A percentile compares a stretch with the other conserved stretches of the same genome.
Evolutionary conservation across 2,888 invertebrate genomes (phyloP).

Genomic region (Dryocosmus kuriphilus): DNA sequence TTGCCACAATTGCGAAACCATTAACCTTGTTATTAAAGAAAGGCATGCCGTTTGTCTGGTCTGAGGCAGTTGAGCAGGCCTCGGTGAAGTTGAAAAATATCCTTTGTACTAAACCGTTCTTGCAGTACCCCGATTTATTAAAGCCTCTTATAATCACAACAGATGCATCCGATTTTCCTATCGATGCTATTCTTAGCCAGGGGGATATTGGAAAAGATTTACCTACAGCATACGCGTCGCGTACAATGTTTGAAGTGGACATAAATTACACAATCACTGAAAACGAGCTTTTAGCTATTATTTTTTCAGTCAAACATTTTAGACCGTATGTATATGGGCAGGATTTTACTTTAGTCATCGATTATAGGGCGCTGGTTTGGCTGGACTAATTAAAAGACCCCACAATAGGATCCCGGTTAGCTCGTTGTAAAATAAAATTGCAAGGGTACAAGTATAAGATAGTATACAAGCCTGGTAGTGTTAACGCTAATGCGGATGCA

Average conservation of each 20-base stretch:
- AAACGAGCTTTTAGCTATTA: too few species aligned
- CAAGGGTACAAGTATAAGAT: slow-evolving; percentile 67
- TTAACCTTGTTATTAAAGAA: slow-evolving; percentile 58
- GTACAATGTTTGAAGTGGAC: slow-evolving; percentile 28
- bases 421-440: slow-evolving; percentile 63
- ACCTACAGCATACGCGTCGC: slow-evolving; percentile 40
- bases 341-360: slow-evolving; percentile 10
- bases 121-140: neutral
- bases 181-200: slow-evolving; percentile 40
- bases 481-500: slow-evolving; percentile 66
- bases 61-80: slow-evolving; percentile 27
- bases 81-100: slow-evolving; percentile 40
- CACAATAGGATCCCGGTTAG: slow-evolving; percentile 54
- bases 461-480: slow-evolving; percentile 62
- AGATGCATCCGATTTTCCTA: slow-evolving; percentile 42
- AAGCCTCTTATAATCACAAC: slow-evolving; percentile 38
- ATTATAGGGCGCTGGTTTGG: slow-evolving; percentile 39
- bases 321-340: too few species aligned
- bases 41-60: slow-evolving; percentile 56
- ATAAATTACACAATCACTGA: too few species aligned
- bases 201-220: slow-evolving; percentile 12
- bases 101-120: slow-evolving; percentile 30
- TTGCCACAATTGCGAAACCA: slow-evolving; percentile 57
- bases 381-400: slow-evolving; percentile 47
- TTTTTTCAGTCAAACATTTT: too few species aligned